Conservation (phyloP, 1,140 invertebrate species). For the Lepidurus couesii region DNA sequence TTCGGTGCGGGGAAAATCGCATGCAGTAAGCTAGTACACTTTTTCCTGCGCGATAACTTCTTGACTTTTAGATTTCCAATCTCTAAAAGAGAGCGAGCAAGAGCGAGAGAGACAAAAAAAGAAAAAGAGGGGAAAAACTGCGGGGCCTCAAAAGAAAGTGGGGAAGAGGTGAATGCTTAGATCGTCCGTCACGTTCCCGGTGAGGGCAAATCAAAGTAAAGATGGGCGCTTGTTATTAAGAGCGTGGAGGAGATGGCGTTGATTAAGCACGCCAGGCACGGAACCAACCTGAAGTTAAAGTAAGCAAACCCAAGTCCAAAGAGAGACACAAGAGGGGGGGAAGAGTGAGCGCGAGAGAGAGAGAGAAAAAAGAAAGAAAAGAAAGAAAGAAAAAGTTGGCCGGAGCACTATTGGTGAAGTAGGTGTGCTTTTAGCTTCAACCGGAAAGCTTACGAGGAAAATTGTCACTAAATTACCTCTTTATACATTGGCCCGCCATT, state of each 20-base stretch:
- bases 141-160: not conserved
- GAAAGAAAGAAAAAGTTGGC: slow-evolving; percentile 5
- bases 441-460: not conserved
- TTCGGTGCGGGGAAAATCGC: not conserved
- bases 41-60: not conserved
- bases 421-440: not conserved
- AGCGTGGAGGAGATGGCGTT: slow-evolving; percentile 20
- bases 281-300: slow-evolving; percentile 22
- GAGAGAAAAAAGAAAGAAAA: not conserved
- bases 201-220: slow-evolving; percentile 22
- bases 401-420: not conserved
- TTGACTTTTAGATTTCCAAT: slow-evolving; percentile 9
- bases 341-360: not conserved
- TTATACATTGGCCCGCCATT: not conserved
- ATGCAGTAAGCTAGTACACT: not conserved
- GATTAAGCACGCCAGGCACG: slow-evolving; percentile 20
- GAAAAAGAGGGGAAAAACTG: not conserved
- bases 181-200: slow-evolving; percentile 17
- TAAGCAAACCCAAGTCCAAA: not conserved
- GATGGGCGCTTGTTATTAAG: slow-evolving; percentile 21
- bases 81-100: slow-evolving; percentile 5
- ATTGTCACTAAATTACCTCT: slow-evolving; percentile 12
- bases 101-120: not conserved
- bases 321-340: not conserved
- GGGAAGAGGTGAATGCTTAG: slow-evolving; percentile 1